phyloP scores from a whole-genome alignment of 2,797 vertebrate species.

The Melanotaenia parkinsoni region DNA sequence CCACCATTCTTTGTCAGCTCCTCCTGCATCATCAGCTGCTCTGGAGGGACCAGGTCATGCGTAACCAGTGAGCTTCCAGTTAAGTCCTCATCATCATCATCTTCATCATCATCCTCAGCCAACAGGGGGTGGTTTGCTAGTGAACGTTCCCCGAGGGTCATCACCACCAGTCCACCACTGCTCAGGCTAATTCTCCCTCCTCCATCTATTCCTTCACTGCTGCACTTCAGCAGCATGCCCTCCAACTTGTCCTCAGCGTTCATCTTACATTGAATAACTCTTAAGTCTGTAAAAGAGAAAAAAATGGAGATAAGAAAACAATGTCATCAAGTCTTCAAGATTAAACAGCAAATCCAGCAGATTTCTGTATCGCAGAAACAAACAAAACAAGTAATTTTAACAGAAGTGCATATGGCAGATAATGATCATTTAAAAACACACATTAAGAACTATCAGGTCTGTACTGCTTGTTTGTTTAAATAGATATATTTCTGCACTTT shows the following conservation, averaged over 20 bases:
- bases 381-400: background rate
- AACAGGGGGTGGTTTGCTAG: conserved; percentile 92
- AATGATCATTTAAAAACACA: background rate
- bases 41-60: conserved; percentile 94
- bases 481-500: background rate
- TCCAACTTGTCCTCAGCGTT: conserved; percentile 98
- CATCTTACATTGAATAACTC: conserved; percentile 86
- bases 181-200: conserved; percentile 75
- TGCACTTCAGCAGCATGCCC: conserved; percentile 97
- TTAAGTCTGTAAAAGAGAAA: conserved; percentile 36
- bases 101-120: conserved; percentile 89
- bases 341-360: background rate
- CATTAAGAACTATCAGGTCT: background rate
- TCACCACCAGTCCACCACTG: conserved; percentile 82
- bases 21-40: conserved; percentile 98
- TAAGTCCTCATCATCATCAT: conserved; percentile 87
- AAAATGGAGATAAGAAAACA: background rate
- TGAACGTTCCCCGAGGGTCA: conserved; percentile 91
- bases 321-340: background rate
- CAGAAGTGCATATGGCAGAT: background rate
- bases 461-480: background rate
- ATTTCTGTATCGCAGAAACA: background rate
- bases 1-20: conserved; percentile 91
- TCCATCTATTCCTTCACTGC: conserved; percentile 85
- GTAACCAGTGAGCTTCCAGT: conserved; percentile 89